These are phyloP conservation scores for Bergia sp. DNA, from an alignment of 92 coral and sea anemone species.

Conservation along the genomic window DNA sequence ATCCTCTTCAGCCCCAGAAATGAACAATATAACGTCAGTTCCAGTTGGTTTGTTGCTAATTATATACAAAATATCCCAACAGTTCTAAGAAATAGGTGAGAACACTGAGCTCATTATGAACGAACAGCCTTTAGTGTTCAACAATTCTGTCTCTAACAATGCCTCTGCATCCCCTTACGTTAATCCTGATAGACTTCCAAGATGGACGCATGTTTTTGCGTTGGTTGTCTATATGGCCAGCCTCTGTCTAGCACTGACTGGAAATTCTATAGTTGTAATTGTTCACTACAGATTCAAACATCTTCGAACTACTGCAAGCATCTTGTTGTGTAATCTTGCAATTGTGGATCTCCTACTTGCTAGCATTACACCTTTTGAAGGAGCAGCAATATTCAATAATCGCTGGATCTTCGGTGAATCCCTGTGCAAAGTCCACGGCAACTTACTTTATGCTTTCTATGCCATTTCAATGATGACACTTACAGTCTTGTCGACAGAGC, in stretches of 20 bases:
- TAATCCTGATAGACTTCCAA: constrained; percentile 55
- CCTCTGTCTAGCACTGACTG: constrained; percentile 55
- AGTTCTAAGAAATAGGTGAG: neutral
- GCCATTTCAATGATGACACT: constrained; percentile 68
- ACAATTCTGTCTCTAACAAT: neutral
- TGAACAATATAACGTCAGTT: neutral
- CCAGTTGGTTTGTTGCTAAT: neutral
- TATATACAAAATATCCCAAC: neutral
- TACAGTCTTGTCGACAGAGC: constrained; percentile 59
- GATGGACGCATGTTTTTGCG: constrained; percentile 57
- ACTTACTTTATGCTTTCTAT: constrained; percentile 63
- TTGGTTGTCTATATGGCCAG: constrained; percentile 49
- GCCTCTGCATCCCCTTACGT: neutral
- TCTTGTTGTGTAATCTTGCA: constrained; percentile 69
- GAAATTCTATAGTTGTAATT: constrained; percentile 57
- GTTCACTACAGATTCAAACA: constrained; percentile 59
- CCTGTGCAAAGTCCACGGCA: constrained; percentile 64
- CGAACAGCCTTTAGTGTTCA: neutral
- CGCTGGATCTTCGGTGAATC: constrained; percentile 53
- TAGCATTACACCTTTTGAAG: constrained; percentile 69
- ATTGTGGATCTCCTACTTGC: constrained; percentile 71
- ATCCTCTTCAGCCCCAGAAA: too few species aligned
- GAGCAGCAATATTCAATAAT: constrained; percentile 43
- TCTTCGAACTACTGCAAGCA: constrained; percentile 65
- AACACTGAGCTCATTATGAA: neutral